Evolutionary conservation across 2,888 invertebrate species (phyloP), one percentile per base, ranked within the genome.

Genomic region (Coleophora flavipennella): DNA sequence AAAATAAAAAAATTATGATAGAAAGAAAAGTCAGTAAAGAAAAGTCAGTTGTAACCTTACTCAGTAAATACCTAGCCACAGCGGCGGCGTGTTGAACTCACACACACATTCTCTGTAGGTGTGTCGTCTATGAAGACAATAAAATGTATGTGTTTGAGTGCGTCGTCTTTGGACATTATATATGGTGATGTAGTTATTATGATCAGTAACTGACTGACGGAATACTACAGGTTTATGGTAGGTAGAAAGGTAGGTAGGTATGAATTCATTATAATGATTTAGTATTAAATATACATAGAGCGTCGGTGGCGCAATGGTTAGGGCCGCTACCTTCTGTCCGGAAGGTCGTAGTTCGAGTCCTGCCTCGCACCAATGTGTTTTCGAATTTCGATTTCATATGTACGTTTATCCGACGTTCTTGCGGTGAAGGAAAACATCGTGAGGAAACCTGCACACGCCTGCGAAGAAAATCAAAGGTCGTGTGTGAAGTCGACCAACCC

Each of bases 81-180:
- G 47, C 55, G 27, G 25, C 13, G 33, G 38, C 62, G 57, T 64
- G 62, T 63, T 69, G 72, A 70, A 72, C 73, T 61, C 70, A 65
- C 72, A 2, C 72, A 69, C 67, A 68, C 69, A 48, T 36, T 11
- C 39, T 13, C 10, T 45, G 46, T 46, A 42, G 29, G 33, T 35
- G 48, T 46, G 48, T 51, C 46, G 48, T 51, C 47, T 35, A 49
- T 48, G 51, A 49, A 49, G 52, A 53, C 53, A 55, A 60, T 54
- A 52, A 55, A 57, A 50, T 45, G 51, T 29, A 33, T 35, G n/a
- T 6, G 45, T 46, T 43, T 47, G 45, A 38, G 42, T 35, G 40
- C 31, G 31, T 11, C 36, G 43, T 42, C 39, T 43, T 40, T 44
- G 41, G 32, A 31, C 33, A 8, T 2, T n/a, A 25, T 8, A 31